Evolutionary conservation across 2,888 invertebrate species (phyloP), one percentile per base, ranked within the genome.

Genomic region (Scrobipalpa costella): DNA sequence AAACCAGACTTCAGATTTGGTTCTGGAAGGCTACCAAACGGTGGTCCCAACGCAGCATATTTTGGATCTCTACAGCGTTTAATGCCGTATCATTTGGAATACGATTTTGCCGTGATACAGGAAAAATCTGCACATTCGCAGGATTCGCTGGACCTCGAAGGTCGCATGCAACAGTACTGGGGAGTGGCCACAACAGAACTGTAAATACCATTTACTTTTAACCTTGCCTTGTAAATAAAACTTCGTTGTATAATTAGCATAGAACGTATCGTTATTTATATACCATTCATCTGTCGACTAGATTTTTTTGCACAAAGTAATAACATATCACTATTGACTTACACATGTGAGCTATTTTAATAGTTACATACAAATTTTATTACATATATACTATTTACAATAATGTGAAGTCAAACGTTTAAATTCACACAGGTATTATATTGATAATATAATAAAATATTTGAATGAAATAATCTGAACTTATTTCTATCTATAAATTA

Each of bases 101-200:
- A 96, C 75, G 96, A 96, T 83, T 96, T 96, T 82, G 94, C 95
- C 47, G 94, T 96, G 33, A 96, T 96, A 81, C 95, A 96, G 78
- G 97, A 97, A 79, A 93, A 96, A 72, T 92, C 93, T 40, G 92
- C 93, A 50, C 92, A 92, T 63, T 87, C 88, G 61, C 92, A 94
- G 71, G 96, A 97, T 76, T 96, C 96, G 0, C 85, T 95, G 68
- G 97, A 97, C 76, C 93, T 96, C 67, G 96, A 97, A 77, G 94
- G 94, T 62, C 93, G 97, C 63, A 96, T 97, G 95, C 95, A 96
- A 73, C 96, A 97, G 75, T 97, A 97, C 85, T 97, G 97, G 97
- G 97, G 96, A 61, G 96, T 97, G 57, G 96, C 97, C 13, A 97
- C 97, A 0, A 97, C 97, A 0, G 97, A 97, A 83, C 85, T 97